These are phyloP conservation scores for Euura lappo DNA, from an alignment of 1,140 invertebrate genomes.

Conservation along the genomic window DNA sequence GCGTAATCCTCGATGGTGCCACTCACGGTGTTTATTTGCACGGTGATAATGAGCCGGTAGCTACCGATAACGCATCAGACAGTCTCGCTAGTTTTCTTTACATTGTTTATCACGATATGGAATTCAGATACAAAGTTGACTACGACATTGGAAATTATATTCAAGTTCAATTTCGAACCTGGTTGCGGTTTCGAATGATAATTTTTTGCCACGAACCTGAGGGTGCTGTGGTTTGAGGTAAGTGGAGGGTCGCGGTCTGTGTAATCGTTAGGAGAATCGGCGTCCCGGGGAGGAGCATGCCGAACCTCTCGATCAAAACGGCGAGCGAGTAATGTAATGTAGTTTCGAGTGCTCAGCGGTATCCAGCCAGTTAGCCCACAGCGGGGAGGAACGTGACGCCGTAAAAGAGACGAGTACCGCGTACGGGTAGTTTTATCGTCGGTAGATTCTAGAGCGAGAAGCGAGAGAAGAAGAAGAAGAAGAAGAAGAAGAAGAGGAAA, in stretches of 20 bases:
- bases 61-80: too few species aligned
- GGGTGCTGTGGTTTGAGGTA: too few species aligned
- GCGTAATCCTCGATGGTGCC: too few species aligned
- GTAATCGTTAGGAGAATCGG: not conserved
- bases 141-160: too few species aligned
- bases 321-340: not conserved
- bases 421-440: not conserved
- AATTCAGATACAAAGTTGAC: too few species aligned
- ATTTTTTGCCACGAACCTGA: too few species aligned
- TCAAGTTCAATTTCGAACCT: too few species aligned
- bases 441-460: not conserved
- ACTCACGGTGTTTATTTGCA: too few species aligned
- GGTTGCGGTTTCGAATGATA: too few species aligned
- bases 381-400: not conserved
- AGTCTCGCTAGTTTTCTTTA: too few species aligned
- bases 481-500: not conserved
- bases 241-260: not conserved
- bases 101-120: too few species aligned
- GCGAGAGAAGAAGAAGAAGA: not conserved
- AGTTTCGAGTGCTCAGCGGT: not conserved
- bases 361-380: not conserved
- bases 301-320: constrained; percentile 5
- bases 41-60: too few species aligned
- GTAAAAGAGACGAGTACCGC: not conserved
- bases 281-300: not conserved